Evolutionary conservation across 2,888 invertebrate species (phyloP).

Genomic region (Galerucella calmariensis): DNA sequence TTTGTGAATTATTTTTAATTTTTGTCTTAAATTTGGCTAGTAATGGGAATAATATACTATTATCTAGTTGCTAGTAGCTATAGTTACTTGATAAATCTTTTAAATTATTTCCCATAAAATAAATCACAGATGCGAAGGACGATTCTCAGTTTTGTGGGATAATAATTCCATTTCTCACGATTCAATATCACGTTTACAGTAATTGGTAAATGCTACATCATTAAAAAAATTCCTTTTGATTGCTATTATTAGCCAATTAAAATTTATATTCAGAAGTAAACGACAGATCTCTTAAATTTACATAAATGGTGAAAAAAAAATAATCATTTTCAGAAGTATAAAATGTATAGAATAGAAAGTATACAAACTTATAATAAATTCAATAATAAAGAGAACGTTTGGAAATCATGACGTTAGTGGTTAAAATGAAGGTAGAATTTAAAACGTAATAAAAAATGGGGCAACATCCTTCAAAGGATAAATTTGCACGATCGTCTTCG

Average conservation of each 20-base stretch:
- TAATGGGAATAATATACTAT: too few species aligned
- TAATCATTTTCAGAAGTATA: constrained; percentile 1
- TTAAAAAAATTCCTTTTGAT: background rate
- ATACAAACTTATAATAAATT: background rate
- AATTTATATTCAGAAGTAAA: constrained; percentile 8
- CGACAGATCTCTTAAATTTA: background rate
- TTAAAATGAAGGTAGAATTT: background rate
- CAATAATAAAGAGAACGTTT: background rate
- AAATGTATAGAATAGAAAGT: background rate
- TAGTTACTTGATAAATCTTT: background rate
- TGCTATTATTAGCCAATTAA: background rate
- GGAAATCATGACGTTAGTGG: constrained; percentile 7
- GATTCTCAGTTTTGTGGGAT: background rate
- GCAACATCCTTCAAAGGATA: constrained; percentile 81
- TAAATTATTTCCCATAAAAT: background rate
- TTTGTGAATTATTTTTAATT: too few species aligned
- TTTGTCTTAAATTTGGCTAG: too few species aligned
- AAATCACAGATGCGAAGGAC: background rate
- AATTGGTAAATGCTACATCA: background rate
- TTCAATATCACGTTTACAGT: background rate
- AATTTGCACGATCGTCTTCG: constrained; percentile 74
- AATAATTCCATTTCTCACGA: background rate
- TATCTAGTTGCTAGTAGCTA: too few species aligned
- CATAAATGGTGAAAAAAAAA: background rate
- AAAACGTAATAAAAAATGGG: constrained; percentile 69